Evolutionary conservation across 1,140 invertebrate genomes (phyloP).

Genomic region (Tetragnatha versicolor): DNA sequence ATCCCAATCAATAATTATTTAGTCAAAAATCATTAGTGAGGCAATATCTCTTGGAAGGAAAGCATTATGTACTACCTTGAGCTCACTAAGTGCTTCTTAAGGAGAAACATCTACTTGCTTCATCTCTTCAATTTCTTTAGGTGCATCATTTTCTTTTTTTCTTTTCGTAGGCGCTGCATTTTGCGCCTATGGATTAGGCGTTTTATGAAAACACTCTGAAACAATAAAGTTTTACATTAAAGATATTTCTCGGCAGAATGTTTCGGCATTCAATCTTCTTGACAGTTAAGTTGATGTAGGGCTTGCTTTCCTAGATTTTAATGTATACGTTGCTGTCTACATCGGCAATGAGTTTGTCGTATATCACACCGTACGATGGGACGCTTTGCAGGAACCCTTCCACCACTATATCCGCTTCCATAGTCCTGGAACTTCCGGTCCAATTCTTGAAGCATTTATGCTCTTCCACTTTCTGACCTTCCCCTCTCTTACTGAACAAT

Average conservation of each 20-base stretch:
- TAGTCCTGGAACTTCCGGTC: slow-evolving; percentile 61
- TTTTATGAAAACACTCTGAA: no score
- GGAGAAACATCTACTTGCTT: no score
- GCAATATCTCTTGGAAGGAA: no score
- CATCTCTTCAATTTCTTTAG: no score
- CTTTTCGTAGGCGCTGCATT: no score
- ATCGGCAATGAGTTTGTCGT: slow-evolving; percentile 63
- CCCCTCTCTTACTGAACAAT: slow-evolving; percentile 57
- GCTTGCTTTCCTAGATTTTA: slow-evolving; percentile 59
- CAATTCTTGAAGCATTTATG: slow-evolving; percentile 62
- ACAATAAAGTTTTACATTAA: no score
- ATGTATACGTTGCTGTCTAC: slow-evolving; percentile 64
- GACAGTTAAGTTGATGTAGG: slow-evolving; percentile 60
- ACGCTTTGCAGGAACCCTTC: slow-evolving; percentile 63
- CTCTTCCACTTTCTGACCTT: slow-evolving; percentile 10
- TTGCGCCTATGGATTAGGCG: no score
- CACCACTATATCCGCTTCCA: slow-evolving; percentile 64
- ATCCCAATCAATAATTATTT: no score
- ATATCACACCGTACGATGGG: slow-evolving; percentile 62
- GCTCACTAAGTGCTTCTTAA: no score
- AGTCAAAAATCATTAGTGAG: no score
- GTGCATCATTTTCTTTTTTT: no score
- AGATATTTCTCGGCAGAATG: slow-evolving; percentile 62
- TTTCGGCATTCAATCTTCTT: slow-evolving; percentile 63
- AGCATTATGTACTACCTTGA: no score